phyloP scores from a whole-genome alignment of 2,888 invertebrate genomes.

The Philereme vetulata region DNA sequence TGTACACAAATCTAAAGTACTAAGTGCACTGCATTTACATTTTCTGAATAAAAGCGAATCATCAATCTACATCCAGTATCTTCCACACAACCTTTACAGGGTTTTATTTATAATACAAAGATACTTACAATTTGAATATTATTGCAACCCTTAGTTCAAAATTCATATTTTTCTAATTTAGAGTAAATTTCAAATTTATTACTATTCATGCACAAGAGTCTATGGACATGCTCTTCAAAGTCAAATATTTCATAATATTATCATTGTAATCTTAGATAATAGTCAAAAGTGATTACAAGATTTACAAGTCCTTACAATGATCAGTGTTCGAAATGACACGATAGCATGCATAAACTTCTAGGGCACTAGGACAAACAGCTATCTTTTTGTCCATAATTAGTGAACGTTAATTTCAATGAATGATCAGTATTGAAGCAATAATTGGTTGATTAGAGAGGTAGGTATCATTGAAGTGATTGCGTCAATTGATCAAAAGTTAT shows the following conservation, averaged over 20 bases:
- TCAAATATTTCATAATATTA: slow-evolving; percentile 8
- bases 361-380: neutral
- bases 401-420: neutral
- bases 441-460: neutral
- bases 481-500: neutral
- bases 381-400: neutral
- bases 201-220: slow-evolving; percentile 10
- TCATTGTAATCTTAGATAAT: slow-evolving; percentile 12
- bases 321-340: no score
- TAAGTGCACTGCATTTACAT: slow-evolving; percentile 12
- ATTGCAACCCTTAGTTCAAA: slow-evolving; percentile 27
- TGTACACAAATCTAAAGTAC: slow-evolving; percentile 16
- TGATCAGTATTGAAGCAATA: neutral
- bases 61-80: slow-evolving; percentile 18
- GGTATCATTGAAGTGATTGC: neutral
- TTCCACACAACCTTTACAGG: slow-evolving; percentile 31
- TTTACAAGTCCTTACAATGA: slow-evolving; percentile 2
- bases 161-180: slow-evolving; percentile 11
- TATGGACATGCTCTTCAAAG: slow-evolving; percentile 6
- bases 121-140: slow-evolving; percentile 18
- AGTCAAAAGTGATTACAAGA: slow-evolving; percentile 15
- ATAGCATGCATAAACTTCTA: neutral
- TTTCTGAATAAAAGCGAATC: slow-evolving; percentile 12
- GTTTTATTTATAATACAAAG: slow-evolving; percentile 14
- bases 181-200: slow-evolving; percentile 11